Evolutionary conservation across 1,140 invertebrate species (phyloP).

Genomic region (Spodoptera litura): DNA sequence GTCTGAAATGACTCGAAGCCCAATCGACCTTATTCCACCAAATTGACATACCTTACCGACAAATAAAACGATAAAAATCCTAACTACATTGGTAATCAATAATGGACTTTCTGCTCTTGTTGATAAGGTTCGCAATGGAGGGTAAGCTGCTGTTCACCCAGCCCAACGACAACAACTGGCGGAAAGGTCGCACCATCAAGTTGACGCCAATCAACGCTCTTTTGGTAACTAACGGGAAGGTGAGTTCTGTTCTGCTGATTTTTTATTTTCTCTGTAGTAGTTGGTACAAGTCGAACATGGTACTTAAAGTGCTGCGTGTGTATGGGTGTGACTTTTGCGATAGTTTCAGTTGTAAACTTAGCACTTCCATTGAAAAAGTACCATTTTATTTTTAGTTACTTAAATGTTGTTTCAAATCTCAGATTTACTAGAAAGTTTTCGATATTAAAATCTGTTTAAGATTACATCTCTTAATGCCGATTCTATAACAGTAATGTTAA

Average conservation of each 20-base stretch:
- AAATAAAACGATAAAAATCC: slow-evolving; percentile 37
- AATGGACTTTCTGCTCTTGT: slow-evolving; percentile 50
- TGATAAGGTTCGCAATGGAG: slow-evolving; percentile 91
- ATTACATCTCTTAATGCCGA: too few relatives aligned
- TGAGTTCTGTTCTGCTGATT: slow-evolving; percentile 70
- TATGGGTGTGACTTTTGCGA: not conserved
- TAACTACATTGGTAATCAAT: slow-evolving; percentile 27
- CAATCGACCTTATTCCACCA: slow-evolving; percentile 26
- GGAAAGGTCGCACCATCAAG: slow-evolving; percentile 94
- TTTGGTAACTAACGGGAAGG: slow-evolving; percentile 95
- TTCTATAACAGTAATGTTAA: too few relatives aligned
- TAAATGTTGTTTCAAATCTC: not conserved
- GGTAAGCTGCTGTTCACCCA: slow-evolving; percentile 94
- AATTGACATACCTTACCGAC: slow-evolving; percentile 21
- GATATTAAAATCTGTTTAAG: not conserved
- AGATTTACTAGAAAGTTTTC: not conserved
- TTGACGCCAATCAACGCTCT: slow-evolving; percentile 94
- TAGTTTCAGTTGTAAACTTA: not conserved
- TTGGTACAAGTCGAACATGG: not conserved
- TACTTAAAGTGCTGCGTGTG: not conserved
- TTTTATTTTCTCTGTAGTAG: slow-evolving; percentile 1
- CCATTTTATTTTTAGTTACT: too few relatives aligned
- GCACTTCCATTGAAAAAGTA: too few relatives aligned
- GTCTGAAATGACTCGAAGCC: slow-evolving; percentile 27
- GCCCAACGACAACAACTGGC: slow-evolving; percentile 96